These are phyloP conservation scores for Subacronicta megacephala DNA, from an alignment of 2,888 invertebrate species.

Conservation along the genomic window DNA sequence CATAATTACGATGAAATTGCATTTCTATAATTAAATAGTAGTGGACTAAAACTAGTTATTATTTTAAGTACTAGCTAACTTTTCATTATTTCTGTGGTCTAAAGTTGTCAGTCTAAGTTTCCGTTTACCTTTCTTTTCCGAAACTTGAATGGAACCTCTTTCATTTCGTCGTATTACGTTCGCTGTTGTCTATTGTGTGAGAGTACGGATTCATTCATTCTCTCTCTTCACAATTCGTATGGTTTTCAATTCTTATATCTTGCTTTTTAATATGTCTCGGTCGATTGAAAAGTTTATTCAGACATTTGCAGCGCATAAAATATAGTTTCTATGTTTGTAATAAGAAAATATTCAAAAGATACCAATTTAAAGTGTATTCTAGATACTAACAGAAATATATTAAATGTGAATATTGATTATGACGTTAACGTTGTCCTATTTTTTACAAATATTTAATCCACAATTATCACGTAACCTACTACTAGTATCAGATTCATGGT, in stretches of 20 bases:
- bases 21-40: background rate
- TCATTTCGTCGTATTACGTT: constrained; percentile 46
- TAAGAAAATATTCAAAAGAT: too few species aligned
- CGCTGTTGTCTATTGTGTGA: constrained; percentile 54
- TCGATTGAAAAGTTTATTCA: constrained; percentile 37
- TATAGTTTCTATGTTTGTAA: too few species aligned
- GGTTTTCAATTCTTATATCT: constrained; percentile 41
- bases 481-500: constrained; percentile 50
- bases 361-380: too few species aligned
- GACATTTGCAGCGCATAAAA: background rate
- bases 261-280: constrained; percentile 46
- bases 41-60: background rate
- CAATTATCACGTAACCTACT: constrained; percentile 31
- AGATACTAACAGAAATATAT: too few species aligned
- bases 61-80: constrained; percentile 8
- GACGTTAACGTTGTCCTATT: background rate
- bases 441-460: background rate
- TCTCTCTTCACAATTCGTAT: constrained; percentile 46
- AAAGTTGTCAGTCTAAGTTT: constrained; percentile 38
- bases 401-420: background rate
- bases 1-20: too few species aligned
- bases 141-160: constrained; percentile 48
- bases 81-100: constrained; percentile 29
- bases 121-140: constrained; percentile 34
- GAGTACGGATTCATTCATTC: constrained; percentile 53